Evolutionary conservation across 2,888 invertebrate genomes (phyloP), one percentile per base, ranked within the genome.

Genomic region (Drosophila barbarae): DNA sequence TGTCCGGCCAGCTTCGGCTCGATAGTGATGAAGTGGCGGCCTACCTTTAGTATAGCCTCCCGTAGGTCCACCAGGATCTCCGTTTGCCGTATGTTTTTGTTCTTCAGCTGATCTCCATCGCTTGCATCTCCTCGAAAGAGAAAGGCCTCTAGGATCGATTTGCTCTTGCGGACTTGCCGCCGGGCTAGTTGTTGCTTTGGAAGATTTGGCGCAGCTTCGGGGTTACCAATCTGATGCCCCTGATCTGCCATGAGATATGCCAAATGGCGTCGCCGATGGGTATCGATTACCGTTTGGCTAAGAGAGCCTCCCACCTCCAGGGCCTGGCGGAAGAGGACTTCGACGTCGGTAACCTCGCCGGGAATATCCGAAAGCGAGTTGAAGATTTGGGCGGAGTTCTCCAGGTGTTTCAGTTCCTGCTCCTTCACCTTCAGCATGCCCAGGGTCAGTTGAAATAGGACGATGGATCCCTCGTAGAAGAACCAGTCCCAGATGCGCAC

Each of bases 181-280:
- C 98, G 93, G 70, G 88, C 94, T 21, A 96, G 91, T 86, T 96
- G 96, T 89, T 98, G 98, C 88, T 98, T 98, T 7, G 98, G 98
- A 71, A 98, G 91, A 90, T 98, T 98, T 1, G 95, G 93, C 2
- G 94, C 93, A 13, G 94, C 94, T 86, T 96, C 95, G 2, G 97
- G 97, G 90, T 97, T 97, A 6, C 95, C 95, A 38, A 97, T 95
- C 61, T 98, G 91, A 56, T 96, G 96, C 39, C 98, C 98, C 88
- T 97, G 97, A 89, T 98, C 98, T 35, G 97, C 96, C 98, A 98
- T 98, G 46, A 99, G 91, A 89, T 98, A 97, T 10, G 98, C 98
- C 74, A 98, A 92, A 90, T 98, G 98, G 73, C 97, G 93, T 70
- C 97, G 92, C 55, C 98, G 92, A 86, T 98, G 96, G 4, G 96